Evolutionary conservation across 2,888 invertebrate genomes (phyloP), one percentile per base, ranked within the genome.

Genomic region (Deroplatys truncata): DNA sequence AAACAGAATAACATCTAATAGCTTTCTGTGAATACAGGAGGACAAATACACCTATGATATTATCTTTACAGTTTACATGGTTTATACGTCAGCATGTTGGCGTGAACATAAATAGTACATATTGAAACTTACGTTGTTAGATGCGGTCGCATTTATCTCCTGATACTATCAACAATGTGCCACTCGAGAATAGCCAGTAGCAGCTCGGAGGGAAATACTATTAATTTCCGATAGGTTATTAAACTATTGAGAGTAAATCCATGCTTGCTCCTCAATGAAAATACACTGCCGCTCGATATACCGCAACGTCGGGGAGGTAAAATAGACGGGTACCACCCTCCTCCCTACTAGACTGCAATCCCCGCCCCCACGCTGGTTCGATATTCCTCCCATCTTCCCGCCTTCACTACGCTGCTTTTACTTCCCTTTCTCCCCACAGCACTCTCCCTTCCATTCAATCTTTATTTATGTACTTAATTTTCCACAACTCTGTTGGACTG

Each of bases 311-410:
- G 28, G 15, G 28, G 56, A 56, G 84, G 84, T 84, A 29, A 20
- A 35, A 31, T 28, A 28, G 56, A 43, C 56, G 7, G 28, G 43
- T 85, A 15, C 28, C 1, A 43, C n/a, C 72, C 88, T 84, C 88
- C 88, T 56, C 88, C 88, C 72, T 72, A 29, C 56, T 4, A 43
- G 83, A 83, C 72, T 43, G 28, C 49, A 84, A 84, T 49, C 84
- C 25, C 88, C 84, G 84, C 88, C 88, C 83, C 43, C 16, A 56
- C 15, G 25, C 10, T 28, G 13, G 56, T 84, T 88, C 88, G 84
- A 88, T 88, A 88, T 20, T 43, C 88, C 25, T 84, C 29, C 88
- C 72, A 72, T 84, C 82, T 88, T 49, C 88, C 84, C 88, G 84
- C 84, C 84, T 9, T 28, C 28, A 20, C 82, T 28, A 16, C 28